Evolutionary conservation across 2,888 invertebrate genomes (phyloP).

Genomic region (Panopea generosa): DNA sequence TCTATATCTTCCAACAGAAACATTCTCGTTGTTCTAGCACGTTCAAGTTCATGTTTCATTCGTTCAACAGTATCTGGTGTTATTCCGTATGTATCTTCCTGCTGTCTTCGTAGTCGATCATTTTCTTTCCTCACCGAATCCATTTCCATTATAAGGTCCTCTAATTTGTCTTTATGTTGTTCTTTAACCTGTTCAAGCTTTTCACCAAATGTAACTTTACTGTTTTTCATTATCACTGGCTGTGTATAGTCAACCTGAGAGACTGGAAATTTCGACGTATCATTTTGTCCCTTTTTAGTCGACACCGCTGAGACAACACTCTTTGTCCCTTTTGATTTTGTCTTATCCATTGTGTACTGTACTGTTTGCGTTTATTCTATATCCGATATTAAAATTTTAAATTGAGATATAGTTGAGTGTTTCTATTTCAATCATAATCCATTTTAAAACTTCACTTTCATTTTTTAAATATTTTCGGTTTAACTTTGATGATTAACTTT

Average conservation of each 20-base stretch:
- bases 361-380: no score
- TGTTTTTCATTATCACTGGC: conserved; percentile 58
- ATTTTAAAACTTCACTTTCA: no score
- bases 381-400: no score
- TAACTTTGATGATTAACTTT: no score
- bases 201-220: conserved; percentile 60
- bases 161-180: conserved; percentile 54
- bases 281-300: conserved; percentile 2
- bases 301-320: no score
- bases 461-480: no score
- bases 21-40: conserved; percentile 50
- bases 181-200: conserved; percentile 50
- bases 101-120: conserved; percentile 55
- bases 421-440: no score
- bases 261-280: conserved; percentile 29
- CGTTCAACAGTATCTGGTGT: conserved; percentile 56
- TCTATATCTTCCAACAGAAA: conserved; percentile 61
- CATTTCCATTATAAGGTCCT: conserved; percentile 59
- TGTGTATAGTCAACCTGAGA: conserved; percentile 58
- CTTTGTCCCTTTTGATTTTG: no score
- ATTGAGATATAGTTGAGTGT: no score
- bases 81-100: conserved; percentile 58
- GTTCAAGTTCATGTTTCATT: conserved; percentile 60
- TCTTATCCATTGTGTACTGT: no score
- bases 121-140: conserved; percentile 56